Conservation (phyloP, 2,797 vertebrate genomes). For the Mastacembelus armatus region DNA sequence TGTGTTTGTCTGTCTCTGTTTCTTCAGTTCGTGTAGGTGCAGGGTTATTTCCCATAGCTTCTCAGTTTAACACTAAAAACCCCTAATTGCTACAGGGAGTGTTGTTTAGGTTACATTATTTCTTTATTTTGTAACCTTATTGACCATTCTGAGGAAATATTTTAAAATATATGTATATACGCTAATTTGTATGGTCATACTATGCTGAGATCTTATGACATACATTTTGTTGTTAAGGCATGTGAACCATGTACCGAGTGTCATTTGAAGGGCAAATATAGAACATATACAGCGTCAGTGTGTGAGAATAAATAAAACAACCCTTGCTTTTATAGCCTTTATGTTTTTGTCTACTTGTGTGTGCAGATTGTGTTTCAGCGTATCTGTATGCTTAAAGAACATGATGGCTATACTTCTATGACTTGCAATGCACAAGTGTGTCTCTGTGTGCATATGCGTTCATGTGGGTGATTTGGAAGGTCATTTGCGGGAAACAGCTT, state of each 20-base stretch:
- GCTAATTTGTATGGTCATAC: neutral
- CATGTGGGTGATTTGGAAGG: constrained; percentile 21
- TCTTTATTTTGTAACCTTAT: neutral
- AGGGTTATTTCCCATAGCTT: neutral
- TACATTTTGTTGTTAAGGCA: neutral
- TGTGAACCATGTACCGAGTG: neutral
- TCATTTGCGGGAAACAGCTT: constrained; percentile 43
- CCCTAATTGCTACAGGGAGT: neutral
- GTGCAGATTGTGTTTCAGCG: neutral
- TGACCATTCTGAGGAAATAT: neutral
- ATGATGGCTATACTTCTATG: constrained; percentile 7
- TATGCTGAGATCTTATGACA: neutral
- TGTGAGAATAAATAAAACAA: neutral
- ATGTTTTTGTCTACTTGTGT: neutral
- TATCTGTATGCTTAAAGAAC: constrained; percentile 6
- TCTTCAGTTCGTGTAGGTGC: constrained; percentile 1
- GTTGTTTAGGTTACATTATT: neutral
- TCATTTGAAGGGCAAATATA: too few species aligned
- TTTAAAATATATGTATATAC: neutral
- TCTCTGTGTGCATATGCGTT: constrained; percentile 2
- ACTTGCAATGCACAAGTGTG: neutral
- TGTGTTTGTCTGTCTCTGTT: neutral
- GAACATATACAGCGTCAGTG: neutral
- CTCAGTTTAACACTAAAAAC: neutral
- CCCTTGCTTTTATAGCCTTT: neutral